Conservation (phyloP, 1,140 invertebrate species). For the Odontomachus brunneus region DNA sequence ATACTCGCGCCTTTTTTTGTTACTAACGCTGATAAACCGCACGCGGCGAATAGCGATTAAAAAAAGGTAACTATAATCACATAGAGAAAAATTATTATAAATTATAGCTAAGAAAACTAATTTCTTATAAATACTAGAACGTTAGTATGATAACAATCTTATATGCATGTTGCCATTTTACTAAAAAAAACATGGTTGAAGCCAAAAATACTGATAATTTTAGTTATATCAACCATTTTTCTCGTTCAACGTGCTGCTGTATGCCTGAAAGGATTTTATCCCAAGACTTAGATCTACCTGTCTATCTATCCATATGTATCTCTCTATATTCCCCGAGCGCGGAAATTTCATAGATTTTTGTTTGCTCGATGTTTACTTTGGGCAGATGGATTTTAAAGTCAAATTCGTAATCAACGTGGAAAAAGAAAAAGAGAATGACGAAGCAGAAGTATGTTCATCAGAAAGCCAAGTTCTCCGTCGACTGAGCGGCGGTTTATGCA, state of each 20-base stretch:
- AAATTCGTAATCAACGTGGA: conserved; percentile 37
- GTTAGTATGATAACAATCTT: too few species aligned
- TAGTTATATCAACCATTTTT: too few species aligned
- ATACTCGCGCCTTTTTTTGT: not conserved
- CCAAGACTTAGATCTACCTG: too few species aligned
- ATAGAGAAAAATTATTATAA: too few species aligned
- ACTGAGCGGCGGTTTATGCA: conserved; percentile 19
- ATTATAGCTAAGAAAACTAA: too few species aligned
- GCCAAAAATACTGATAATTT: too few species aligned
- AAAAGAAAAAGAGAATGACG: conserved; percentile 22
- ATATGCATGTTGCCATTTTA: too few species aligned
- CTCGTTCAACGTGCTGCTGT: too few species aligned
- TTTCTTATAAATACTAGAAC: too few species aligned
- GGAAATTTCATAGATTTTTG: conserved; percentile 44
- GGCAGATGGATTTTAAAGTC: conserved; percentile 47
- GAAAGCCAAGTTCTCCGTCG: not conserved
- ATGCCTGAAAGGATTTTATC: too few species aligned
- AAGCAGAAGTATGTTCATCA: conserved; percentile 50
- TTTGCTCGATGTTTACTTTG: conserved; percentile 40
- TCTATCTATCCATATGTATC: too few species aligned
- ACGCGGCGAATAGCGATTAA: conserved; percentile 9
- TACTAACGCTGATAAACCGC: conserved; percentile 25
- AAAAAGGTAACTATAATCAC: not conserved
- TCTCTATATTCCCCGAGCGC: not conserved
- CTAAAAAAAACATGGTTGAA: too few species aligned